Evolutionary conservation across 1,140 invertebrate genomes (phyloP).

Genomic region (Lepidurus arcticus): DNA sequence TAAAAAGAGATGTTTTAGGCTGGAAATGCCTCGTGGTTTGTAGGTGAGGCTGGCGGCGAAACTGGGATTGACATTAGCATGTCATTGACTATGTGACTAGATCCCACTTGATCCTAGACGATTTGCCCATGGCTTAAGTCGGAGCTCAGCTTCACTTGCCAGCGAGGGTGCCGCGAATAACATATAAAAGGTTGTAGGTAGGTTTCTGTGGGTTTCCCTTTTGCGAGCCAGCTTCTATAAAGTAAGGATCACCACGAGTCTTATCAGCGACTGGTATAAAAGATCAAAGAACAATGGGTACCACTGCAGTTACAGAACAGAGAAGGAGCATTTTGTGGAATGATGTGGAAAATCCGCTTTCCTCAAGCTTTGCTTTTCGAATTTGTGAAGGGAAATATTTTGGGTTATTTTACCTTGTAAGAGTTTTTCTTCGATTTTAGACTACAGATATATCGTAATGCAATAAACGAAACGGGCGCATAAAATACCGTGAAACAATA

Average conservation of each 20-base stretch:
- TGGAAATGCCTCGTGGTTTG: not conserved
- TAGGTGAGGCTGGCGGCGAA: not conserved
- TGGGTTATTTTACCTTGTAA: too few species aligned
- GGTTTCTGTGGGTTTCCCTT: not conserved
- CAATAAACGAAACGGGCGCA: too few species aligned
- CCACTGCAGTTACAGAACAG: too few species aligned
- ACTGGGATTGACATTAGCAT: constrained; percentile 11
- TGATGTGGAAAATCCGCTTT: too few species aligned
- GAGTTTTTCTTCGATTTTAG: too few species aligned
- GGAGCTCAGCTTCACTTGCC: constrained; percentile 1
- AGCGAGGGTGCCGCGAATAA: constrained; percentile 1
- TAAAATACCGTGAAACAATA: too few species aligned
- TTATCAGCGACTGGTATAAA: not conserved
- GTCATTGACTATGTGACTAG: constrained; percentile 21
- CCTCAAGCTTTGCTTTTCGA: too few species aligned
- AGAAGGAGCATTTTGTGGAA: too few species aligned
- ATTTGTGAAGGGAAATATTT: too few species aligned
- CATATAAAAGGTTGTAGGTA: not conserved
- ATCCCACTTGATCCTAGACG: constrained; percentile 18
- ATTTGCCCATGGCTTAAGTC: constrained; percentile 17
- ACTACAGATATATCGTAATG: too few species aligned
- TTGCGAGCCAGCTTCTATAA: not conserved
- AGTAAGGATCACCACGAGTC: not conserved
- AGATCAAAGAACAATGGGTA: not conserved
- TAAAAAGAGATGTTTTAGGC: not conserved